Percentiles rank a stretch among this genome's conserved stretches.
phyloP scores from a whole-genome alignment of 2,797 vertebrate genomes.

The Tiaroga cobitis region DNA sequence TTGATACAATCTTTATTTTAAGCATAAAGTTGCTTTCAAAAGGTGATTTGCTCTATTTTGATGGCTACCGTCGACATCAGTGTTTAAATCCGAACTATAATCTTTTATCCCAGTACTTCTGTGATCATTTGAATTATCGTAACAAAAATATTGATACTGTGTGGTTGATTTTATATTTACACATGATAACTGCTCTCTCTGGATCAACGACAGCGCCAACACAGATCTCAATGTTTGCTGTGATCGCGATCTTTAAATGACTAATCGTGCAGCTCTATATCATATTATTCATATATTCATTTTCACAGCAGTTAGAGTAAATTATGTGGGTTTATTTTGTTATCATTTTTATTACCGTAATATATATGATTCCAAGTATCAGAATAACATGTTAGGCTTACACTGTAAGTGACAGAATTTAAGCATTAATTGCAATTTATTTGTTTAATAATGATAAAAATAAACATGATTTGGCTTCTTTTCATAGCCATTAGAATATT shows the following conservation, averaged over 20 bases:
- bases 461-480: not conserved
- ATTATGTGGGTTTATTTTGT: not conserved
- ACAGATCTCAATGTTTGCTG: too few relatives aligned
- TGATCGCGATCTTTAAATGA: too few relatives aligned
- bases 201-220: too few relatives aligned
- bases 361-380: not conserved
- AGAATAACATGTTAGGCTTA: not conserved
- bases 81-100: not conserved
- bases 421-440: not conserved
- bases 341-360: not conserved
- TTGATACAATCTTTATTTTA: not conserved
- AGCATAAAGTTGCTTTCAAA: not conserved
- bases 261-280: not conserved
- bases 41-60: not conserved
- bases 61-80: not conserved
- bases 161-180: too few relatives aligned
- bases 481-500: not conserved
- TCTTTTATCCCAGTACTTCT: not conserved
- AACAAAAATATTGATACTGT: not conserved
- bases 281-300: not conserved
- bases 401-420: not conserved
- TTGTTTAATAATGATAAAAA: not conserved
- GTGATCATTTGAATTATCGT: not conserved
- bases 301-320: not conserved
- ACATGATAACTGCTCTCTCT: too few relatives aligned